These are phyloP conservation scores for Scaptomyza parva DNA, from an alignment of 2,888 invertebrate species.

Conservation along the genomic window DNA sequence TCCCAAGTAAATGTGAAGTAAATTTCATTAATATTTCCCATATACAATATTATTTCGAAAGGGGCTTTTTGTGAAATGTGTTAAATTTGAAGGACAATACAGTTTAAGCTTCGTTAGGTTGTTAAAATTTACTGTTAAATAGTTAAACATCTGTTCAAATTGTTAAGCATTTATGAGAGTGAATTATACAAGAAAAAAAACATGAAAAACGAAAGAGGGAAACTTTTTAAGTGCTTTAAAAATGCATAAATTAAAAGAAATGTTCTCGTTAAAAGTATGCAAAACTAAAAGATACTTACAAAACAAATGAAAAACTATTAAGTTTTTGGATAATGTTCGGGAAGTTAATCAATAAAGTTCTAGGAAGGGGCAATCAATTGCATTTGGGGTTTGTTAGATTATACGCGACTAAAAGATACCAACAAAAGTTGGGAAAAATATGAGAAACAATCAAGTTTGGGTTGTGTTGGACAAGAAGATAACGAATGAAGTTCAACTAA, in stretches of 20 bases:
- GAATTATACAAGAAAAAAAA: conserved; percentile 1
- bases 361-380: too few species aligned
- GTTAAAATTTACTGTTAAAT: conserved; percentile 10
- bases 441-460: too few species aligned
- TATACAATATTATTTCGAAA: not conserved
- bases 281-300: too few species aligned
- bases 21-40: not conserved
- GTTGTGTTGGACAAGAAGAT: not conserved
- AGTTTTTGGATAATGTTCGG: too few species aligned
- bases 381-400: too few species aligned
- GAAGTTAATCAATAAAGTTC: too few species aligned
- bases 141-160: conserved; percentile 8
- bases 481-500: not conserved
- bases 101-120: not conserved
- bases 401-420: not conserved
- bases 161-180: conserved; percentile 3
- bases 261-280: not conserved
- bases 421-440: too few species aligned
- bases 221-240: not conserved
- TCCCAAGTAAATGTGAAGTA: too few species aligned
- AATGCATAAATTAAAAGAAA: not conserved
- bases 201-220: not conserved
- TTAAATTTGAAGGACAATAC: conserved; percentile 10
- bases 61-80: not conserved
- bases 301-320: too few species aligned